phyloP scores from a whole-genome alignment of 1,140 invertebrate species.

The Hylaeus anthracinus region DNA sequence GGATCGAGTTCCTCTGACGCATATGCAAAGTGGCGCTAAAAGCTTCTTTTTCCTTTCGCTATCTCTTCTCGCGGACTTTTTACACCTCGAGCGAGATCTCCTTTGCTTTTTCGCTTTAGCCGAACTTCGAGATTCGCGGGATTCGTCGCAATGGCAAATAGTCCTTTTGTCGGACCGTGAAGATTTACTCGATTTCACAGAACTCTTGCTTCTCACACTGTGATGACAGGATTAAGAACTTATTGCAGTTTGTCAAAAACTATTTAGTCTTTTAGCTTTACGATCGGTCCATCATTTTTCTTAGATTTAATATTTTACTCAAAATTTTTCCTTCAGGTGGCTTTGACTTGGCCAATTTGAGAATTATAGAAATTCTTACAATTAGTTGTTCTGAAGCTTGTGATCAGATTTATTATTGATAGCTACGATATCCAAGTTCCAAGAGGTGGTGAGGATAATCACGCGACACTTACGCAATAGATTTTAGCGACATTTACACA shows the following conservation, averaged over 20 bases:
- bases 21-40: slow-evolving; percentile 35
- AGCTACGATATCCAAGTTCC: too few relatives aligned
- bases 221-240: neutral
- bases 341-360: too few relatives aligned
- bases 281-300: too few relatives aligned
- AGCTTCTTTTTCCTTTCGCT: neutral
- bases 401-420: too few relatives aligned
- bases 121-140: neutral
- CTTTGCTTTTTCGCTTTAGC: neutral
- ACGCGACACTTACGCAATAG: too few relatives aligned
- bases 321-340: too few relatives aligned
- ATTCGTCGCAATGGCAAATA: slow-evolving; percentile 21
- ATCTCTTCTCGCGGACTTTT: slow-evolving; percentile 29
- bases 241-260: neutral
- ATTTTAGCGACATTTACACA: too few relatives aligned
- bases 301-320: too few relatives aligned
- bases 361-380: too few relatives aligned
- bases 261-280: too few relatives aligned
- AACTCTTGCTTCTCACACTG: slow-evolving; percentile 11
- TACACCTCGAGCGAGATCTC: slow-evolving; percentile 5
- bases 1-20: slow-evolving; percentile 14
- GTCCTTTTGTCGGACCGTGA: neutral
- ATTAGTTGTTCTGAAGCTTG: too few relatives aligned
- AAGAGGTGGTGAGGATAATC: too few relatives aligned
- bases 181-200: neutral